Evolutionary conservation across 1,140 invertebrate species (phyloP), one percentile per base, ranked within the genome.

Genomic region (Nylanderia fulva): DNA sequence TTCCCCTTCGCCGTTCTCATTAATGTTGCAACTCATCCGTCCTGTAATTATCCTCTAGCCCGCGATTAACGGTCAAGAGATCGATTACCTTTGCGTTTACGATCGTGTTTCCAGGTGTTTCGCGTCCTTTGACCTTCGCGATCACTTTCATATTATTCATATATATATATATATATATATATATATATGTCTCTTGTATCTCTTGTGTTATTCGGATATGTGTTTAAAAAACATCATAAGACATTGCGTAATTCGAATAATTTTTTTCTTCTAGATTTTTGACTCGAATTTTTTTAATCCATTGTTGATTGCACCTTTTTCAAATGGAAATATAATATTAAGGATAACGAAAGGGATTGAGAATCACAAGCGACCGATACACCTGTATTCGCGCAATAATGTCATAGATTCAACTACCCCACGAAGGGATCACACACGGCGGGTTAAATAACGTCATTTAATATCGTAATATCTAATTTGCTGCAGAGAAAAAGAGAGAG

Each of bases 401-500:
- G 48, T 39, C 54, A 69, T 84, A 75, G 86, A 88, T 85, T 88
- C 74, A 88, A 87, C 75, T 74, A 27, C 71, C 21, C 42, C n/a
- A 21, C 42, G n/a, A n/a, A 36, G 21, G 58, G 69, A 15, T 18
- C 77, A 21, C 48, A 63, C 69, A 85, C 45, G 39, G 21, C 39
- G 75, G 86, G 64, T 90, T 90, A 90, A 90, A 90, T 90, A 90
- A 90, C 88, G 68, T 72, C 80, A 86, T 90, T 90, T 90, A 83
- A 82, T 90, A 88, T 88, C 84, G 84, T 88, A 90, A 90, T 88
- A 90, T 90, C 88, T 89, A 90, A 88, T 88, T 88, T 88, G 61
- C 82, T 61, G 77, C 79, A 72, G 77, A 89, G 45, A 74, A 27
- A 76, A 82, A 85, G 66, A 68, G 79, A 13, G 42, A 45, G 42